These are phyloP conservation scores for Epinephelus cyanopodus DNA, from an alignment of 2,113 vertebrate species.

Conservation along the genomic window DNA sequence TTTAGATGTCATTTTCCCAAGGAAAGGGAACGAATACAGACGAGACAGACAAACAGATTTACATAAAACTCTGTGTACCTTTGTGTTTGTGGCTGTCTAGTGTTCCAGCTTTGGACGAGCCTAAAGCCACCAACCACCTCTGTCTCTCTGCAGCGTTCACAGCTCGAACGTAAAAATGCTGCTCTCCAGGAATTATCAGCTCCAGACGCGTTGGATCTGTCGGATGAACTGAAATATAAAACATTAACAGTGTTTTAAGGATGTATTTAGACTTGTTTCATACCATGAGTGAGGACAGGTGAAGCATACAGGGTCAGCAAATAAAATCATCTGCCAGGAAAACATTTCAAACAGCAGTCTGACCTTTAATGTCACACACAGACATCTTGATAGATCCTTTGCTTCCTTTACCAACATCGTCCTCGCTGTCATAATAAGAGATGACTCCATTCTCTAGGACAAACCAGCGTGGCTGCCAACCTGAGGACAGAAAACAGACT, in stretches of 20 bases:
- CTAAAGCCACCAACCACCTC: conserved; percentile 89
- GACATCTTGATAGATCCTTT: conserved; percentile 98
- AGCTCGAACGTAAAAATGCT: conserved; percentile 88
- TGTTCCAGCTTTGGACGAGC: conserved; percentile 88
- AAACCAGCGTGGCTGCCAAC: conserved; percentile 98
- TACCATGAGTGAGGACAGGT: rapidly evolving
- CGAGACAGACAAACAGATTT: not conserved
- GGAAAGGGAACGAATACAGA: not conserved
- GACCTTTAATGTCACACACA: conserved; percentile 97
- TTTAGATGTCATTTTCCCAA: not conserved
- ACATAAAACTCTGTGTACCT: conserved; percentile 64
- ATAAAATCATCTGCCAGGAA: not conserved
- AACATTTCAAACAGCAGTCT: not conserved
- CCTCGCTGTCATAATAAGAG: conserved; percentile 95
- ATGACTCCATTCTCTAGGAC: conserved; percentile 93
- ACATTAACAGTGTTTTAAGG: not conserved
- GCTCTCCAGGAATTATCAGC: conserved; percentile 88
- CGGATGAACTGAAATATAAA: conserved; percentile 80
- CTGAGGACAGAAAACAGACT: conserved; percentile 73
- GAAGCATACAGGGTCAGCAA: not conserved
- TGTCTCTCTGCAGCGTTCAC: conserved; percentile 88
- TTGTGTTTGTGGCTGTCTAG: conserved; percentile 85
- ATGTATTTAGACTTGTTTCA: not conserved
- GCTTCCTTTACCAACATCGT: conserved; percentile 96
- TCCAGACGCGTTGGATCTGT: conserved; percentile 85